Evolutionary conservation across 2,113 vertebrate species (phyloP).

Genomic region (Limnothrissa miodon): DNA sequence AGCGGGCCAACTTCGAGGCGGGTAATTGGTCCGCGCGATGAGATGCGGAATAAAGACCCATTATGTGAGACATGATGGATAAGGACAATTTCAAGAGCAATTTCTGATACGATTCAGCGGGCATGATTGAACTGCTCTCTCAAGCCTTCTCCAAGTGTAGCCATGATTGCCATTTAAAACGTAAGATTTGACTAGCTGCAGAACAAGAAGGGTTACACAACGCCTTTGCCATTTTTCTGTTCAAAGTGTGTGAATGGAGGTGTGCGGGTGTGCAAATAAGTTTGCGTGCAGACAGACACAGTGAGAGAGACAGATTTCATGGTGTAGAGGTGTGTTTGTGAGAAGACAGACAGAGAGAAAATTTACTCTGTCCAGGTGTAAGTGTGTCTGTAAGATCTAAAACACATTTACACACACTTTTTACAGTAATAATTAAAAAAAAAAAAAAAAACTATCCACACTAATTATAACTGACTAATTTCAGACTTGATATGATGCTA

Average conservation of each 20-base stretch:
- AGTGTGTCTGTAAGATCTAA: too few relatives aligned
- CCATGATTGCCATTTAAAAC: slow-evolving; percentile 16
- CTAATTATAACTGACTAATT: too few relatives aligned
- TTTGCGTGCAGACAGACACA: too few relatives aligned
- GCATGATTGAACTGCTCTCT: slow-evolving; percentile 40
- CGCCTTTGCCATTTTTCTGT: background rate
- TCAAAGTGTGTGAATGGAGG: background rate
- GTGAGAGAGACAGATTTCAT: background rate
- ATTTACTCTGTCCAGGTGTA: too few relatives aligned
- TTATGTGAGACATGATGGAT: slow-evolving; percentile 41
- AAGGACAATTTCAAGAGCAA: slow-evolving; percentile 27
- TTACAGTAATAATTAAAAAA: too few relatives aligned
- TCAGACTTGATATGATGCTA: too few relatives aligned
- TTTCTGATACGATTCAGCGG: slow-evolving; percentile 39
- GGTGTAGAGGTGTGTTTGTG: too few relatives aligned
- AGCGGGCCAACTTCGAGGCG: background rate
- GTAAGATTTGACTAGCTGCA: background rate
- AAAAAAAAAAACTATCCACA: too few relatives aligned
- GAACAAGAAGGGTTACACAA: slow-evolving; percentile 13
- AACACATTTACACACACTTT: too few relatives aligned
- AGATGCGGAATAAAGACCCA: slow-evolving; percentile 32
- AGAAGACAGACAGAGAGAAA: too few relatives aligned
- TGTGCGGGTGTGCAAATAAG: background rate
- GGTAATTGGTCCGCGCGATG: slow-evolving; percentile 35
- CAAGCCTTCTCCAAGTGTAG: slow-evolving; percentile 24